A percentile compares a stretch with the other conserved stretches of the same genome.
Conservation (phyloP, 2,113 vertebrate species). For the Origma solitaria region DNA sequence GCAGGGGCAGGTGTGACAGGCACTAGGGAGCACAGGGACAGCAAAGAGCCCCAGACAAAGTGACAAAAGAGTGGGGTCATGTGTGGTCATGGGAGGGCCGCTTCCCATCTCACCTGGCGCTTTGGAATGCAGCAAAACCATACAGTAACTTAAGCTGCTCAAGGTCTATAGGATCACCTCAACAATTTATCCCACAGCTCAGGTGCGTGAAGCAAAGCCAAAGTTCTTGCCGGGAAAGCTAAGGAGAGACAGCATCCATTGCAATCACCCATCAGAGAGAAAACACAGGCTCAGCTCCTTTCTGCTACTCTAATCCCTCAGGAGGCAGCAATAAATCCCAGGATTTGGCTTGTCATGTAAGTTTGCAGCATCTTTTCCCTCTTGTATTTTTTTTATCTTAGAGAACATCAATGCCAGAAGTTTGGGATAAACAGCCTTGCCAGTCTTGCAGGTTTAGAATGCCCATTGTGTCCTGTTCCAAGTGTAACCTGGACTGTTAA, state of each 20-base stretch:
- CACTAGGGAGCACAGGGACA: neutral
- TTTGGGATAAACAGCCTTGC: neutral
- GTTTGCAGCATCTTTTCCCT: neutral
- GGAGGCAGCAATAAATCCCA: constrained; percentile 6
- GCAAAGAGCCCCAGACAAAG: neutral
- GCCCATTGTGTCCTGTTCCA: neutral
- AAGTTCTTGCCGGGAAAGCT: neutral
- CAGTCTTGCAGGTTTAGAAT: neutral
- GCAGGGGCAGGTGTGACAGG: neutral
- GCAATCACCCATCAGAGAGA: neutral
- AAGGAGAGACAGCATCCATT: neutral
- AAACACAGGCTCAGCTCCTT: neutral
- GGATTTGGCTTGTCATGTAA: neutral
- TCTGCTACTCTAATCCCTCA: neutral
- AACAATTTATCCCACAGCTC: neutral
- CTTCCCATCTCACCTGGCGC: neutral
- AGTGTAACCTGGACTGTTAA: neutral
- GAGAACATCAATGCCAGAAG: neutral
- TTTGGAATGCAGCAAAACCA: neutral
- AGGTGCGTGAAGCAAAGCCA: neutral
- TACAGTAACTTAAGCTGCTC: neutral
- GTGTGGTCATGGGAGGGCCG: rapidly evolving
- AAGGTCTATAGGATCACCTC: neutral
- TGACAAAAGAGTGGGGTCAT: rapidly evolving
- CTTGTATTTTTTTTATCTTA: neutral